phyloP scores from a whole-genome alignment of 2,797 vertebrate genomes.

The Vireo griseus region DNA sequence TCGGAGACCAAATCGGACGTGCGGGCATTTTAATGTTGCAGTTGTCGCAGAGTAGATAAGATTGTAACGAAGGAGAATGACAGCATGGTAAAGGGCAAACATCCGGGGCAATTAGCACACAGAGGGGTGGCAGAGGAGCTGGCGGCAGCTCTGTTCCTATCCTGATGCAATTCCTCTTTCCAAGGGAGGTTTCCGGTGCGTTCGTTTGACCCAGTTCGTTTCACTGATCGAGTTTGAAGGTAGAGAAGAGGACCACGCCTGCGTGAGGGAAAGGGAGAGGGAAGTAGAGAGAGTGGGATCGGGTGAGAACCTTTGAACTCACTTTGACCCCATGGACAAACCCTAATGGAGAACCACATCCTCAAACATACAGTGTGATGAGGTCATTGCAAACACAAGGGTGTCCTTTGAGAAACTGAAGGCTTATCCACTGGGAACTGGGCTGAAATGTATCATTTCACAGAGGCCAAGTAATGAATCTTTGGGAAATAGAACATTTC shows the following conservation, averaged over 20 bases:
- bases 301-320: background rate
- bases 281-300: background rate
- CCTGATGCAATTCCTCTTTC: background rate
- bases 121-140: background rate
- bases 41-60: background rate
- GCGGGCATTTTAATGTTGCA: background rate
- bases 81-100: background rate
- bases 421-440: background rate
- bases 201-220: background rate
- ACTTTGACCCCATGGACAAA: background rate
- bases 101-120: fast-evolving
- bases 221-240: background rate
- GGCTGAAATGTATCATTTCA: background rate
- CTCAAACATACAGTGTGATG: background rate
- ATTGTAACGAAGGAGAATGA: background rate
- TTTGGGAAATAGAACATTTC: background rate
- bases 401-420: background rate
- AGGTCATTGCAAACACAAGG: background rate
- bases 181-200: background rate
- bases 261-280: background rate
- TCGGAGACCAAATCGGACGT: fast-evolving
- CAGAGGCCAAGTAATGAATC: background rate
- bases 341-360: background rate
- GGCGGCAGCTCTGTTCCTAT: background rate
- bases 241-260: fast-evolving